Base-by-base conservation (phyloP, 2,888 invertebrate species). In the Tachina grossa region DNA sequence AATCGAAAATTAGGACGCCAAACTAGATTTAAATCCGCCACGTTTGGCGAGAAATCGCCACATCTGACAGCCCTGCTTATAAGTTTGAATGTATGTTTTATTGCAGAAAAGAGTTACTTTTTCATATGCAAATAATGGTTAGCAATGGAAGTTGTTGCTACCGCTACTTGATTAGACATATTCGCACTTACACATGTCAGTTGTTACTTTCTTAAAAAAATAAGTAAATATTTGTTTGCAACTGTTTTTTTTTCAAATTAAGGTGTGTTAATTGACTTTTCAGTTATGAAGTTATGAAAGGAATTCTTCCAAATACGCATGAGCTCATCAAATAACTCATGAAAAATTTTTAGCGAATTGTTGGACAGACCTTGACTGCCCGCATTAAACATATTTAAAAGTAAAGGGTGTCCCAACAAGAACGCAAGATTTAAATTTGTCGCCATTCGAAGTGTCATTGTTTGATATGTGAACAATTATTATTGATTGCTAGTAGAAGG, bases 201-300 rank as follows among this genome's bases (percentile, higher is more conserved):
- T n/a, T 65, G 55, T 39, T 53, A 83, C 83, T 83, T 83, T 77
- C 65, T 72, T 66, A 39, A n/a, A n/a, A n/a, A n/a, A n/a, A 65
- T 45, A 0, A 6, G 31, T 41, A 51, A 71, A 66, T 59, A 9
- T 39, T 57, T 49, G 49, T 63, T 49, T 39, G 2, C 41, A 39
- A 5, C 8, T 39, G 11, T 9, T 47, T 72, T 39, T 41, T 41
- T 72, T 39, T 41, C 22, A 57, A 51, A 45, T 74, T 81, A 19
- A 66, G 80, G 80, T 74, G 78, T 79, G 78, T 53, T 22, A 43
- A 57, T 63, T 77, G 66, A 61, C n/a, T 55, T 45, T 66, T 53
- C 11, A 43, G 22, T 43, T 63, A 53, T 79, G n/a, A 47, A 55
- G 19, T 69, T 66, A 43, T 55, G 65, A 55, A 19, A 61, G 57